A percentile compares a stretch with the other conserved stretches of the same genome.
phyloP scores from a whole-genome alignment of 2,888 invertebrate species.

The Exocentrus adspersus region DNA sequence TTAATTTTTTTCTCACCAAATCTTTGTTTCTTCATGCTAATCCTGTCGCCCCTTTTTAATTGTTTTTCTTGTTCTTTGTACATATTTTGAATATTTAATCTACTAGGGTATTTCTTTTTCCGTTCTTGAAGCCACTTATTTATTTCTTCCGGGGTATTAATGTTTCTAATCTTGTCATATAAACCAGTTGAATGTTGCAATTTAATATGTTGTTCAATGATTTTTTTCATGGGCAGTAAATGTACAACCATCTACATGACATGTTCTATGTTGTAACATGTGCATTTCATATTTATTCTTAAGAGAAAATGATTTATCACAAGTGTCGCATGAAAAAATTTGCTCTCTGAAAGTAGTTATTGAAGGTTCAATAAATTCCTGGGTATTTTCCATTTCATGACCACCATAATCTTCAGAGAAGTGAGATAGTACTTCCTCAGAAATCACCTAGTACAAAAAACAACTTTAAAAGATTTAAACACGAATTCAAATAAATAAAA shows the following conservation, averaged over 20 bases:
- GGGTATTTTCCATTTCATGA: constrained; percentile 22
- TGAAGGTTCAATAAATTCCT: constrained; percentile 31
- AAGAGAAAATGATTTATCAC: constrained; percentile 78
- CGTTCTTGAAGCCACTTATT: constrained; percentile 86
- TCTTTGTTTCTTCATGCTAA: constrained; percentile 60
- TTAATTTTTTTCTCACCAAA: constrained; percentile 63
- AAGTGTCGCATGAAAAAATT: constrained; percentile 77
- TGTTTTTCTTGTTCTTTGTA: constrained; percentile 73
- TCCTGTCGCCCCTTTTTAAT: constrained; percentile 78
- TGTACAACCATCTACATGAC: constrained; percentile 82
- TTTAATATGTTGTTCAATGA: constrained; percentile 82
- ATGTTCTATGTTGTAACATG: constrained; percentile 78
- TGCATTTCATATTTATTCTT: constrained; percentile 73
- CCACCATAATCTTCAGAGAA: constrained; percentile 41
- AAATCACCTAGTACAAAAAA: constrained; percentile 25
- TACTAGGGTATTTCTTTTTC: constrained; percentile 69
- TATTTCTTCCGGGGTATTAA: constrained; percentile 84
- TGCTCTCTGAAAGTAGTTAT: constrained; percentile 28
- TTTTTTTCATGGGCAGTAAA: constrained; percentile 82
- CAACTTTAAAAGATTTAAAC: constrained; percentile 17
- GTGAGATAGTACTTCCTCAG: constrained; percentile 35
- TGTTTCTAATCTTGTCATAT: constrained; percentile 78
- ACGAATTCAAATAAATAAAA: neutral
- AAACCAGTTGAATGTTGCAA: constrained; percentile 88
- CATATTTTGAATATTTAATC: constrained; percentile 71